Evolutionary conservation across 2,888 invertebrate species (phyloP).

Genomic region (Lithodes maja): DNA sequence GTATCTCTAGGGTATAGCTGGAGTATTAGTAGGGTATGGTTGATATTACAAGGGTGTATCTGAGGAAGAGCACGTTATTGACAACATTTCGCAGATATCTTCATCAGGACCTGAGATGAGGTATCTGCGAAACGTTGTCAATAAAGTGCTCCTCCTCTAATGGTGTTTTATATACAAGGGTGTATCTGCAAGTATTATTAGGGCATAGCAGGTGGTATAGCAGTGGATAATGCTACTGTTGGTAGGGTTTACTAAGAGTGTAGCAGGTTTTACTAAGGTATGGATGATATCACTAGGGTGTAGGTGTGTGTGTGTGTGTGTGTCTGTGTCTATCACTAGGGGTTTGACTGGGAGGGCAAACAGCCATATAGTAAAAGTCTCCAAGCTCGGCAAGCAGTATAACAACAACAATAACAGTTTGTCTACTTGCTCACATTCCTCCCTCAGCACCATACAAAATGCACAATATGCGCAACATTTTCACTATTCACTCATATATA

Average conservation of each 20-base stretch:
- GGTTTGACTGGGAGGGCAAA: neutral
- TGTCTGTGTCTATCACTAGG: neutral
- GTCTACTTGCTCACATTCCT: neutral
- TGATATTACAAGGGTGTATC: neutral
- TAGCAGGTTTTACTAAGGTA: neutral
- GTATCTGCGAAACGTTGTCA: neutral
- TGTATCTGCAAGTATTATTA: neutral
- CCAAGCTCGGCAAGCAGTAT: neutral
- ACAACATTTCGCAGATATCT: neutral
- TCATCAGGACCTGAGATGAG: neutral
- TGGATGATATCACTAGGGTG: neutral
- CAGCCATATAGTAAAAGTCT: neutral
- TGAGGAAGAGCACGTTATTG: neutral
- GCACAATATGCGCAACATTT: neutral
- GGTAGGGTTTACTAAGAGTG: neutral
- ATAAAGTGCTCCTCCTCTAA: no score
- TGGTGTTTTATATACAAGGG: neutral
- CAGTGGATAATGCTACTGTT: neutral
- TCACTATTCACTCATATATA: neutral
- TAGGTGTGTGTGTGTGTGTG: neutral
- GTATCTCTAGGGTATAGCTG: neutral
- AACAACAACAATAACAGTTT: neutral
- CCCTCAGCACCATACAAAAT: neutral
- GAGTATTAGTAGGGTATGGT: neutral
- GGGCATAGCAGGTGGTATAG: neutral